phyloP scores from a whole-genome alignment of 2,113 vertebrate species.

The Lampris megalopsis region DNA sequence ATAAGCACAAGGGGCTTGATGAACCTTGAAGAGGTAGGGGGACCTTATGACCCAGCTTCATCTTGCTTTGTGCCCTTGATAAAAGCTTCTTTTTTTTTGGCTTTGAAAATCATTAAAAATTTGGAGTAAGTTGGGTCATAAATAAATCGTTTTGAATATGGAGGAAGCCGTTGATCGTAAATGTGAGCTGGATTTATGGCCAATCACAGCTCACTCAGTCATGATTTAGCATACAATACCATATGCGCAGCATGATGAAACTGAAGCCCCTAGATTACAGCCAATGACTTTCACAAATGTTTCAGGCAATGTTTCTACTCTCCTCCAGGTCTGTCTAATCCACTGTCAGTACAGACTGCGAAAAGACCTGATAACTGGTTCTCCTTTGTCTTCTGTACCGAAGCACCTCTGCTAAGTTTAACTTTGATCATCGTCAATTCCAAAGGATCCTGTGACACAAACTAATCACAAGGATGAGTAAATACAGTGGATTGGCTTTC shows the following conservation, averaged over 20 bases:
- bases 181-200: constrained; percentile 44
- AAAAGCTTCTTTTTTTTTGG: constrained; percentile 23
- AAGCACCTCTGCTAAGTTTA: background rate
- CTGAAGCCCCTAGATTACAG: constrained; percentile 50
- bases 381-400: constrained; percentile 37
- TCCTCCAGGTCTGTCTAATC: constrained; percentile 67
- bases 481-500: no score
- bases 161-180: constrained; percentile 21
- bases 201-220: constrained; percentile 25
- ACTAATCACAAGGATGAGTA: background rate
- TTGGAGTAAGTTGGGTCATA: constrained; percentile 19
- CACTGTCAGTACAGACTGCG: constrained; percentile 68
- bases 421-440: background rate
- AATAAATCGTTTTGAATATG: constrained; percentile 40
- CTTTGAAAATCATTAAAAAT: constrained; percentile 18
- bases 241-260: constrained; percentile 42
- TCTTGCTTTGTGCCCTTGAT: constrained; percentile 41
- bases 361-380: constrained; percentile 58
- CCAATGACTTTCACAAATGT: constrained; percentile 67
- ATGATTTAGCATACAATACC: constrained; percentile 51
- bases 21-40: constrained; percentile 58
- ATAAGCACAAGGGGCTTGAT: constrained; percentile 38
- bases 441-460: background rate
- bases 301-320: constrained; percentile 62
- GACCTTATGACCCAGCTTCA: constrained; percentile 54